These are phyloP conservation scores for Agelastica alni DNA, from an alignment of 2,888 invertebrate species.

Conservation along the genomic window DNA sequence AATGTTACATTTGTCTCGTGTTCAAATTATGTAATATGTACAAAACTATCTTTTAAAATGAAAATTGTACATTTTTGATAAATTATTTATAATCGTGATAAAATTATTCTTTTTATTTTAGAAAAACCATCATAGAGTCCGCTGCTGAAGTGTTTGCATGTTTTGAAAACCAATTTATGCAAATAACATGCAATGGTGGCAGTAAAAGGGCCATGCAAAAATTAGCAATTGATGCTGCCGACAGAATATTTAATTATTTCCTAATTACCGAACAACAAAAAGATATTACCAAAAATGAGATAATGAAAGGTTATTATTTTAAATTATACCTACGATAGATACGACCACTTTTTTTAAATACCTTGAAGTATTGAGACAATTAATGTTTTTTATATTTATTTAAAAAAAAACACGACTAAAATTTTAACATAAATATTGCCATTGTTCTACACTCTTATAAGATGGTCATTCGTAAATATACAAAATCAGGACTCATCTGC, in stretches of 20 bases:
- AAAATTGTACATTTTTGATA: background rate
- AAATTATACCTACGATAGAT: too few species aligned
- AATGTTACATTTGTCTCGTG: too few species aligned
- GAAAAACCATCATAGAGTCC: conserved; percentile 25
- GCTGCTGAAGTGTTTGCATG: conserved; percentile 28
- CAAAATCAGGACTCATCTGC: too few species aligned
- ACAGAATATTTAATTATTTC: conserved; percentile 27
- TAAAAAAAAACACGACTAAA: too few species aligned
- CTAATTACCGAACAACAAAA: conserved; percentile 20
- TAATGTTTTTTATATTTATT: too few species aligned
- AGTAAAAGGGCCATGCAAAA: conserved; percentile 31
- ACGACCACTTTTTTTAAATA: background rate
- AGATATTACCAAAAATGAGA: conserved; percentile 24
- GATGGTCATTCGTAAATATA: too few species aligned
- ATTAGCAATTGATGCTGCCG: conserved; percentile 28
- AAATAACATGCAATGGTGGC: conserved; percentile 26
- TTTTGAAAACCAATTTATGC: conserved; percentile 29
- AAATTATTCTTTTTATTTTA: background rate
- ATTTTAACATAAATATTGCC: too few species aligned
- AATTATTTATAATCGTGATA: too few species aligned
- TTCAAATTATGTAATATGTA: too few species aligned
- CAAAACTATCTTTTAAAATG: background rate
- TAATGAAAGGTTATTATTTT: conserved; percentile 25
- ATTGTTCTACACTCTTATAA: too few species aligned
- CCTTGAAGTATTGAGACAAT: background rate